Percentiles rank a stretch among this genome's conserved stretches.
These are phyloP conservation scores for Macquaria ambigua DNA, from an alignment of 2,113 vertebrate species.

Conservation along the genomic window DNA sequence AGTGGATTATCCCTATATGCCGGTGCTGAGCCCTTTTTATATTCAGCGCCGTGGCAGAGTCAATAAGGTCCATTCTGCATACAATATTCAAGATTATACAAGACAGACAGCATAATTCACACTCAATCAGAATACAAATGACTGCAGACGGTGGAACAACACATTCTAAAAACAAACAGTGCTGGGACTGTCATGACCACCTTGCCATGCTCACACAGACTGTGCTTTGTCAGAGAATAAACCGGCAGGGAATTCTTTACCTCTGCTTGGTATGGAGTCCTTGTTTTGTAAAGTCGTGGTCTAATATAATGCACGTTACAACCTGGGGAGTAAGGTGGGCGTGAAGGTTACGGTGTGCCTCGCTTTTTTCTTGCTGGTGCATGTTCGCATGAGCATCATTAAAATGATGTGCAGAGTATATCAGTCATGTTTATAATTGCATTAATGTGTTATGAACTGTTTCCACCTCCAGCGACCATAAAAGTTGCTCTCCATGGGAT, in stretches of 20 bases:
- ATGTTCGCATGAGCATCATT: slow-evolving; percentile 34
- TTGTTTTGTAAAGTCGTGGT: slow-evolving; percentile 48
- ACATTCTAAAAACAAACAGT: slow-evolving; percentile 77
- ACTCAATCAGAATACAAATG: slow-evolving; percentile 85
- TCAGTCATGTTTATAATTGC: slow-evolving; percentile 66
- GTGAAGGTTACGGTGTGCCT: slow-evolving; percentile 56
- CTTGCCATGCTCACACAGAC: slow-evolving; percentile 20
- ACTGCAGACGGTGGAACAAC: slow-evolving; percentile 72
- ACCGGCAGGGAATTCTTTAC: slow-evolving; percentile 36
- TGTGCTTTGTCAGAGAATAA: slow-evolving; percentile 13
- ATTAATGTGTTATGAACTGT: slow-evolving; percentile 61
- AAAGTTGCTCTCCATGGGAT: slow-evolving; percentile 97
- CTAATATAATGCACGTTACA: slow-evolving; percentile 44
- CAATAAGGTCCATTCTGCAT: slow-evolving; percentile 85
- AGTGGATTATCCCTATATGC: slow-evolving; percentile 82
- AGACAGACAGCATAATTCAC: slow-evolving; percentile 83
- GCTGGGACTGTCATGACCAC: slow-evolving; percentile 50
- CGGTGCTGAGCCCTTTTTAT: slow-evolving; percentile 81
- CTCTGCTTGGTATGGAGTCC: slow-evolving; percentile 21
- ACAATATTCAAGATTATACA: slow-evolving; percentile 85
- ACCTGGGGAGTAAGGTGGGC: slow-evolving; percentile 13
- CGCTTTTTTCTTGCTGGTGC: slow-evolving; percentile 11
- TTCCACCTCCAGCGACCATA: slow-evolving; percentile 89
- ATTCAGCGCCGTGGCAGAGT: slow-evolving; percentile 80
- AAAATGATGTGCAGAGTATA: slow-evolving; percentile 49